phyloP scores from a whole-genome alignment of 2,797 vertebrate genomes.

The Pyrocephalus nanus region DNA sequence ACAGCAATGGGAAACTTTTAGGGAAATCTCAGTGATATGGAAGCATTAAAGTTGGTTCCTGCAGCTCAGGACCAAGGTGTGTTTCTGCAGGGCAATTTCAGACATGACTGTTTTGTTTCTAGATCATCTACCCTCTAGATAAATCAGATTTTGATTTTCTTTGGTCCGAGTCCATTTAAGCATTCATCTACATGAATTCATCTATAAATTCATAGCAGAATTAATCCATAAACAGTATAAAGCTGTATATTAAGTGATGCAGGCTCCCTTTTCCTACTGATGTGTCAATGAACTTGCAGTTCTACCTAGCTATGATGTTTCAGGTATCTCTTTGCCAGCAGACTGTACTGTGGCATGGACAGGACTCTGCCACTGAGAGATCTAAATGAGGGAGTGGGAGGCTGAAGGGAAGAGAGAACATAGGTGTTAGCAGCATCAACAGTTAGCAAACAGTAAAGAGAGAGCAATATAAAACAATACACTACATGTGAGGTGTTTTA shows the following conservation, averaged over 20 bases:
- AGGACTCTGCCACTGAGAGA: background rate
- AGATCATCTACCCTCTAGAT: background rate
- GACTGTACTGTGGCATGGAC: background rate
- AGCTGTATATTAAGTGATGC: background rate
- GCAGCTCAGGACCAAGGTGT: background rate
- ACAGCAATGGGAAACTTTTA: background rate
- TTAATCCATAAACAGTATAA: background rate
- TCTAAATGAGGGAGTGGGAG: background rate
- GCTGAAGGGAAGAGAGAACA: background rate
- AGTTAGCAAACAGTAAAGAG: background rate
- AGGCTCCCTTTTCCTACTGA: background rate
- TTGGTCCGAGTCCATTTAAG: background rate
- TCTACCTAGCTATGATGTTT: background rate
- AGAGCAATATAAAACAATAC: background rate
- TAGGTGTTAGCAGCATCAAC: background rate
- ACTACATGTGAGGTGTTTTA: background rate
- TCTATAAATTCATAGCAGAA: background rate
- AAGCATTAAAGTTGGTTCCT: background rate
- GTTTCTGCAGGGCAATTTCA: background rate
- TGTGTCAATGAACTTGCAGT: background rate
- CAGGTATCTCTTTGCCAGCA: background rate
- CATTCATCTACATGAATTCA: background rate
- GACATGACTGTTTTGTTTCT: background rate
- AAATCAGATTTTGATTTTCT: slow-evolving; percentile 7
- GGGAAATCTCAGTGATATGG: background rate